Evolutionary conservation across 1,140 invertebrate species (phyloP).

Genomic region (Drosophila baimaii): DNA sequence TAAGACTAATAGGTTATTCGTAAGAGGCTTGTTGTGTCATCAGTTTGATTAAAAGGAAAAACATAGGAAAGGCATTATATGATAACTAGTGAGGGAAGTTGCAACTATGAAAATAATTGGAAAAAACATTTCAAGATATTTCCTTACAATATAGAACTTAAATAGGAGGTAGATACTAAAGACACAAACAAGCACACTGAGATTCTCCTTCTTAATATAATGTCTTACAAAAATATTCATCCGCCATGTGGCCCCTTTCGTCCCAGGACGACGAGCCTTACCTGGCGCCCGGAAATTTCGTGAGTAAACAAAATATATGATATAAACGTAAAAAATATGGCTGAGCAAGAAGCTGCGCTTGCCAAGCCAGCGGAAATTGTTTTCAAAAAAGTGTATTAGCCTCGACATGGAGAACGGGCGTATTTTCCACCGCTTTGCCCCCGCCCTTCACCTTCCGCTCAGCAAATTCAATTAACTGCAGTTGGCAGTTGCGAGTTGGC

Average conservation of each 20-base stretch:
- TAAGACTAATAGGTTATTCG: too few relatives aligned
- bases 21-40: too few relatives aligned
- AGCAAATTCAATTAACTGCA: conserved; percentile 71
- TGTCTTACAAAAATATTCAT: neutral
- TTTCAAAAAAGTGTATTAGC: conserved; percentile 21
- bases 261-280: neutral
- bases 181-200: too few relatives aligned
- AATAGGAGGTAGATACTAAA: neutral
- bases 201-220: neutral
- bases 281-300: neutral
- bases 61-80: too few relatives aligned
- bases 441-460: conserved; percentile 17
- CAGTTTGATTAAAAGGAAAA: too few relatives aligned
- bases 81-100: too few relatives aligned
- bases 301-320: neutral
- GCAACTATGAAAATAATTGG: too few relatives aligned
- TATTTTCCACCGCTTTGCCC: conserved; percentile 11
- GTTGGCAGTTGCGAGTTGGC: conserved; percentile 53
- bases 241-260: neutral
- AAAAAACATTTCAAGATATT: too few relatives aligned
- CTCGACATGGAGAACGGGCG: neutral
- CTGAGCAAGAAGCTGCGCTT: neutral
- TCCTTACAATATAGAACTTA: neutral
- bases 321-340: conserved; percentile 5
- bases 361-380: conserved; percentile 1